A percentile compares a stretch with the other conserved stretches of the same genome.
phyloP scores from a whole-genome alignment of 2,888 invertebrate genomes.

The Podotricha telesiphe region DNA sequence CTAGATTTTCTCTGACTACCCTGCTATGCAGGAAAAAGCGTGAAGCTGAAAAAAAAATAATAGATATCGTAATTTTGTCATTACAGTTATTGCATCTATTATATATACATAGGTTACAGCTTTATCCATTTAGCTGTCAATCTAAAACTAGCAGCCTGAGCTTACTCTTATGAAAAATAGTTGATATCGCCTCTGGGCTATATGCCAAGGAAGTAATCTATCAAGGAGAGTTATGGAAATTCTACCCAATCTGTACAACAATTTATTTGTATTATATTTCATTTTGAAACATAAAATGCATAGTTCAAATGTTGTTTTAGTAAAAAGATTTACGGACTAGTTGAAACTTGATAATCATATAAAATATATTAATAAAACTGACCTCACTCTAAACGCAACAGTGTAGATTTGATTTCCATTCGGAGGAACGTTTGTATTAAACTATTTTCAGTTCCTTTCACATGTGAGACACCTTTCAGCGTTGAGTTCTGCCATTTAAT shows the following conservation, averaged over 20 bases:
- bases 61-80: too few species aligned
- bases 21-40: too few species aligned
- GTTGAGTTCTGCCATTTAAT: too few species aligned
- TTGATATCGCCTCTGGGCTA: slow-evolving; percentile 36
- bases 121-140: slow-evolving; percentile 23
- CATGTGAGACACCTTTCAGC: too few species aligned
- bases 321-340: neutral
- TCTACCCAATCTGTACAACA: slow-evolving; percentile 32
- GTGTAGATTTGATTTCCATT: too few species aligned
- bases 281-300: slow-evolving; percentile 19
- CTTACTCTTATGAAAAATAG: slow-evolving; percentile 36
- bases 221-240: slow-evolving; percentile 41
- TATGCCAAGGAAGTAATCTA: slow-evolving; percentile 41
- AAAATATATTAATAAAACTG: neutral
- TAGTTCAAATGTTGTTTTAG: too few species aligned
- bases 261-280: slow-evolving; percentile 33
- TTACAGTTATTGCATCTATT: neutral
- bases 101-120: neutral
- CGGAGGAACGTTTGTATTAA: too few species aligned
- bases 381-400: neutral
- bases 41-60: too few species aligned
- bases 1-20: too few species aligned
- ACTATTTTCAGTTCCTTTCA: too few species aligned
- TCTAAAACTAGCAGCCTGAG: slow-evolving; percentile 24
- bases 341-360: neutral